These are phyloP conservation scores for Caenorhabditis sp. DNA, from an alignment of 2,888 invertebrate species.

Conservation along the genomic window DNA sequence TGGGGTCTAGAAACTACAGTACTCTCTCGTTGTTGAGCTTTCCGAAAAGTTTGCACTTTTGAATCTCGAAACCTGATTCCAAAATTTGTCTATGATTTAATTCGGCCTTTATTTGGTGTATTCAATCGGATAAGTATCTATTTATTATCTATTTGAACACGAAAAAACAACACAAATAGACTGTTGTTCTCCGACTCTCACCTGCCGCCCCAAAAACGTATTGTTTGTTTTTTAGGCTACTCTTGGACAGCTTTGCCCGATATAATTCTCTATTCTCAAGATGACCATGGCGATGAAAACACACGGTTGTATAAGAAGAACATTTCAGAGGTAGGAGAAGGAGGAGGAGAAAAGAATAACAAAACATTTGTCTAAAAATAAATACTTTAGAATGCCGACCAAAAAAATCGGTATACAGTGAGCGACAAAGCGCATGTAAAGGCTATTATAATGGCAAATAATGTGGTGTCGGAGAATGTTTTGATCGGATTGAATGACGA, in stretches of 20 bases:
- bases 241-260: slow-evolving; percentile 67
- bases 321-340: slow-evolving; percentile 52
- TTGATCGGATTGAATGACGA: slow-evolving; percentile 68
- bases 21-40: too few relatives aligned
- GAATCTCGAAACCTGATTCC: too few relatives aligned
- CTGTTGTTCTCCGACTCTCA: slow-evolving; percentile 7
- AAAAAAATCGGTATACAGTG: slow-evolving; percentile 40
- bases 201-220: background rate
- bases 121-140: background rate
- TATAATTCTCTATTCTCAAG: slow-evolving; percentile 65
- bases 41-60: too few relatives aligned
- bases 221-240: slow-evolving; percentile 51
- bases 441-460: slow-evolving; percentile 64
- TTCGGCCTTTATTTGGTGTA: too few relatives aligned
- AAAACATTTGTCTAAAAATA: background rate
- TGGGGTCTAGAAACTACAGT: too few relatives aligned
- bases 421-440: slow-evolving; percentile 62
- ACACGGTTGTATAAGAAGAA: slow-evolving; percentile 67
- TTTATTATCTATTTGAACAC: background rate
- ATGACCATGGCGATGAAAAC: slow-evolving; percentile 69
- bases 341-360: background rate
- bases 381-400: slow-evolving; percentile 24
- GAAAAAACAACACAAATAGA: slow-evolving; percentile 5
- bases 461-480: slow-evolving; percentile 51
- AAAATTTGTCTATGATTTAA: too few relatives aligned